Percentiles rank a stretch among this genome's conserved stretches.
Evolutionary conservation across 2,113 vertebrate genomes (phyloP).

Genomic region (Sitta europaea): DNA sequence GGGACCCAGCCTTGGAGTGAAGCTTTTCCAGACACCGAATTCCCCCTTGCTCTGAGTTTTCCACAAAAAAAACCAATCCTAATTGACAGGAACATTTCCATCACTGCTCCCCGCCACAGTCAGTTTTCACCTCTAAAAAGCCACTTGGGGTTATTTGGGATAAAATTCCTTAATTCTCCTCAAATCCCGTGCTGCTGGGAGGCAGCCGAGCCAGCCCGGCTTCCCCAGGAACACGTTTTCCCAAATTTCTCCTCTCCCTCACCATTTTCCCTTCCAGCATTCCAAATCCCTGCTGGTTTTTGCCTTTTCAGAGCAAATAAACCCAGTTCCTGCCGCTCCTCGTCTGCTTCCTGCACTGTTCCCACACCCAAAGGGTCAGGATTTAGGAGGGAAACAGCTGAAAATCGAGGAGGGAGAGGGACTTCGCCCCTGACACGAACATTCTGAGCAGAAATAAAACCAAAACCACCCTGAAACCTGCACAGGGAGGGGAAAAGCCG

Average conservation of each 20-base stretch:
- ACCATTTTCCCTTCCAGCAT: not conserved
- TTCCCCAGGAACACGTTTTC: not conserved
- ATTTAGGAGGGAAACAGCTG: not conserved
- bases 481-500: not conserved
- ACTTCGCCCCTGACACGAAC: fast-evolving
- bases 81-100: not conserved
- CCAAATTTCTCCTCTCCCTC: not conserved
- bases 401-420: not conserved
- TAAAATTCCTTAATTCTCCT: not conserved
- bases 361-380: not conserved
- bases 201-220: not conserved
- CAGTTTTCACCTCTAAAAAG: not conserved
- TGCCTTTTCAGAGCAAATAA: not conserved
- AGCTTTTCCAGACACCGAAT: not conserved
- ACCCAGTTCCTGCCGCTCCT: not conserved
- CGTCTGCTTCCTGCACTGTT: fast-evolving
- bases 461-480: not conserved
- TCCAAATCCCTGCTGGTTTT: not conserved
- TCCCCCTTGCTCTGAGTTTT: not conserved
- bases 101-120: not conserved
- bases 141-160: not conserved
- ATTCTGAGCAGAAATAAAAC: not conserved
- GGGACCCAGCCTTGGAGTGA: not conserved
- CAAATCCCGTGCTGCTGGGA: not conserved
- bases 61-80: fast-evolving